Evolutionary conservation across 2,888 invertebrate species (phyloP).

Genomic region (Synergus umbraculus): DNA sequence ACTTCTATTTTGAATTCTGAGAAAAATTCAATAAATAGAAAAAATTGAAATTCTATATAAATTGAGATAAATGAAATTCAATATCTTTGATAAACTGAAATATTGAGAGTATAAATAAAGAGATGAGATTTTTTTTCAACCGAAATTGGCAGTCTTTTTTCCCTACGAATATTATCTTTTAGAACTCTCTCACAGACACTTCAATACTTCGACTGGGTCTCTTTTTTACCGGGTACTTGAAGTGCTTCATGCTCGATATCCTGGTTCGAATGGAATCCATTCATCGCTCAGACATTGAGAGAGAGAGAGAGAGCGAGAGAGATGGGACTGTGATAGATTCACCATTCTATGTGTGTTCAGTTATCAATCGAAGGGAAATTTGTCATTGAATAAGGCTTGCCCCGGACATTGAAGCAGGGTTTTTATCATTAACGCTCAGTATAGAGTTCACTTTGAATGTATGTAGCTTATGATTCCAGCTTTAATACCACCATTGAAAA

Average conservation of each 20-base stretch:
- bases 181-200: neutral
- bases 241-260: conserved; percentile 39
- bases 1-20: no score
- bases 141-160: neutral
- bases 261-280: conserved; percentile 47
- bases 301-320: neutral
- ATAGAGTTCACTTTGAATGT: neutral
- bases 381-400: conserved; percentile 28
- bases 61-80: no score
- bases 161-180: neutral
- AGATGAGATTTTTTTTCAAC: neutral
- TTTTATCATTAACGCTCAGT: conserved; percentile 29
- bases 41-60: no score
- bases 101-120: no score
- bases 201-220: conserved; percentile 31
- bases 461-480: neutral
- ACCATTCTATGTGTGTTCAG: conserved; percentile 2
- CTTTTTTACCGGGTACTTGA: conserved; percentile 19
- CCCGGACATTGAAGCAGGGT: neutral
- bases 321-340: conserved; percentile 42
- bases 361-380: conserved; percentile 45
- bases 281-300: conserved; percentile 34
- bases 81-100: no score
- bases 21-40: no score
- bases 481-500: conserved; percentile 4